phyloP scores from a whole-genome alignment of 2,113 vertebrate species.

The Solea solea region DNA sequence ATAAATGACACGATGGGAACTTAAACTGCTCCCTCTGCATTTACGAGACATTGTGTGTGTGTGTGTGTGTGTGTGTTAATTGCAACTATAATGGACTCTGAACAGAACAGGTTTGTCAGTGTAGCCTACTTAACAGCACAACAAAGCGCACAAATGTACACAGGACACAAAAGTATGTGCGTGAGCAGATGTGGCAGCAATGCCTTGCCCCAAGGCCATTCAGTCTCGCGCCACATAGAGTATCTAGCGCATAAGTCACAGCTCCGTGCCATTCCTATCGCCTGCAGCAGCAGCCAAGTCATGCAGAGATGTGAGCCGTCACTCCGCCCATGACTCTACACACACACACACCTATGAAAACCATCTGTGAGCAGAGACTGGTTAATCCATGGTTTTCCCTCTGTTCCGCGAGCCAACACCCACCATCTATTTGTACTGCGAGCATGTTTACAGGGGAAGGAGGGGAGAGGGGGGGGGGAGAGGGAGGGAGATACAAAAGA shows the following conservation, averaged over 20 bases:
- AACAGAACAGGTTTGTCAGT: constrained; percentile 36
- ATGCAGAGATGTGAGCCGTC: not conserved
- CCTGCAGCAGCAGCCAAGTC: not conserved
- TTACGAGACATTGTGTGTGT: no score
- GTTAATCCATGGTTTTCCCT: constrained; percentile 32
- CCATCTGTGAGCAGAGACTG: constrained; percentile 19
- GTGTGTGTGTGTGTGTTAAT: not conserved
- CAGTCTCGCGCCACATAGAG: constrained; percentile 1
- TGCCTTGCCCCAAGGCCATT: constrained; percentile 23
- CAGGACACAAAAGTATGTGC: not conserved
- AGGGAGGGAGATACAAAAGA: not conserved
- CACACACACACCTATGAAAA: constrained; percentile 7
- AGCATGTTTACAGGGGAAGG: constrained; percentile 40
- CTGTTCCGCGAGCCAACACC: constrained; percentile 58
- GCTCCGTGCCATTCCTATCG: not conserved
- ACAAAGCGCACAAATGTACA: not conserved
- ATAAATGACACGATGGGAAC: not conserved
- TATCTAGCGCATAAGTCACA: not conserved
- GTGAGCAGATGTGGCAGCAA: not conserved
- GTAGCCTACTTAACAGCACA: not conserved
- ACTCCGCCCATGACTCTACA: constrained; percentile 6
- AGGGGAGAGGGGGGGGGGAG: not conserved
- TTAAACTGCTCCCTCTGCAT: not conserved
- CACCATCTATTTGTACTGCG: constrained; percentile 56
- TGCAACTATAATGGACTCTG: not conserved